Evolutionary conservation across 2,888 invertebrate genomes (phyloP), one percentile per base, ranked within the genome.

Genomic region (Tenthredo notha): DNA sequence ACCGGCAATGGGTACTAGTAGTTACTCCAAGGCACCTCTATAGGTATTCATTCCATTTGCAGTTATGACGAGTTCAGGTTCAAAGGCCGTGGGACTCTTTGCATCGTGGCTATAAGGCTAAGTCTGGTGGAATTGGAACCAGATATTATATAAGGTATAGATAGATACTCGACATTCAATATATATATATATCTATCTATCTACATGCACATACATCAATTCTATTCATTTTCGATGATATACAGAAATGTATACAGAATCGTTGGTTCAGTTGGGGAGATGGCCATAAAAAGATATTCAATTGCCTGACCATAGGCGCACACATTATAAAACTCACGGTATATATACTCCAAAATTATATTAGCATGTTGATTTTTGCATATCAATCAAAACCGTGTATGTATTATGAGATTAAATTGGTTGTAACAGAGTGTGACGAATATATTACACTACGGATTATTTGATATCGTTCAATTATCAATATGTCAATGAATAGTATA

Each of bases 1-100:
- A 86, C 84, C 83, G 86, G 89, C 90, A 88, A 90, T 90, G 90
- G 91, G 89, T 88, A 90, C 89, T 89, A 88, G 89, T 89, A 90
- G 90, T 90, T 91, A 90, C 91, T 89, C 89, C 90, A 75, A 88
- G 88, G 84, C 83, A 87, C 89, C 88, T 87, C 88, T 90, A 87
- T 89, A 91, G 90, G 90, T 89, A 92, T 91, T 92, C 92, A 92
- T 92, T 92, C 92, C 91, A 92, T 92, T 92, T 92, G 92, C 92
- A 92, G 92, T 92, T 92, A 92, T 92, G 92, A 92, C 91, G 92
- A 91, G 92, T 91, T 89, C 90, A 89, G 90, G 92, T 92, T 92
- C 92, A 92, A 88, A 91, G 92, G 92, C 92, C 92, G 92, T 92
- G 92, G 91, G 92, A 92, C 89, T 91, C 25, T 67, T 91, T 89